phyloP scores from a whole-genome alignment of 2,797 vertebrate species.

The Melanotaenia nigrans region DNA sequence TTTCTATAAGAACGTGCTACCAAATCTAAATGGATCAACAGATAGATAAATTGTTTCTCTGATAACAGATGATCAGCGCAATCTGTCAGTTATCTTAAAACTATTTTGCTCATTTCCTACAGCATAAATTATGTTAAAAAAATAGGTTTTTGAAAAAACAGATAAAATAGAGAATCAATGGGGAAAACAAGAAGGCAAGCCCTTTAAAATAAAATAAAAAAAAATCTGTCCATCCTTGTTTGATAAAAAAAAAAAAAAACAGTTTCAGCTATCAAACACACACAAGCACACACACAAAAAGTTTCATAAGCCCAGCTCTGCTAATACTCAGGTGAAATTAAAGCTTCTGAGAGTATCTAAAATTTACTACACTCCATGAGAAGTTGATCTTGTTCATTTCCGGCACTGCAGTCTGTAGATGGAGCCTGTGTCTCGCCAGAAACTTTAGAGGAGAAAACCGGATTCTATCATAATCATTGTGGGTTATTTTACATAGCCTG shows the following conservation, averaged over 20 bases:
- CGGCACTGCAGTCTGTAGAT: conserved; percentile 28
- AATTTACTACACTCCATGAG: conserved; percentile 38
- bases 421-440: conserved; percentile 33
- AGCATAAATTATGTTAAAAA: neutral
- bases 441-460: conserved; percentile 47
- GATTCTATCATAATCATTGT: conserved; percentile 45
- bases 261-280: conserved; percentile 8
- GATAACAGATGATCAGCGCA: neutral
- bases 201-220: too few species aligned
- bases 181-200: neutral
- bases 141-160: neutral
- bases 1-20: too few species aligned
- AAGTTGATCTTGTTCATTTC: conserved; percentile 50
- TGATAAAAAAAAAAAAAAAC: neutral
- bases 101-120: neutral
- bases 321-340: conserved; percentile 33
- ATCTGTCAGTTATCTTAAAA: too few species aligned
- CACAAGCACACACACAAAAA: neutral
- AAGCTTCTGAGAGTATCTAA: conserved; percentile 49
- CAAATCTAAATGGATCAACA: too few species aligned
- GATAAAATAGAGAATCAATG: neutral
- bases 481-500: conserved; percentile 71
- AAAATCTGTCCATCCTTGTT: neutral
- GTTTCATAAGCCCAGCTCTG: neutral
- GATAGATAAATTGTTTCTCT: too few species aligned